Evolutionary conservation across 2,113 vertebrate genomes (phyloP).

Genomic region (Acanthisitta chloris): DNA sequence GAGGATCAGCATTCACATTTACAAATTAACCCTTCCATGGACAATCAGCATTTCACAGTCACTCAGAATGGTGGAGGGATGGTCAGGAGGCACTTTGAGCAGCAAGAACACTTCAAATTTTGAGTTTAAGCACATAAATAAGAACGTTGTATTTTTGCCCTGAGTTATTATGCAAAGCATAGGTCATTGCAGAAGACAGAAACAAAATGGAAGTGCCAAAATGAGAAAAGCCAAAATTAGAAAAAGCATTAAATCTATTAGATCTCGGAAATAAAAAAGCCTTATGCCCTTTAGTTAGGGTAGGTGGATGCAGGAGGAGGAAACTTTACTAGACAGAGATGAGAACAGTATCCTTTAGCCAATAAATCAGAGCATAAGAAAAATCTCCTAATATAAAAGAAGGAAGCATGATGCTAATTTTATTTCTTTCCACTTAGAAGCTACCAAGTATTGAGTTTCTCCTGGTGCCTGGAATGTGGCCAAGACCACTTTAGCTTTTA

Average conservation of each 20-base stretch:
- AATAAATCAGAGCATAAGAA: slow-evolving; percentile 4
- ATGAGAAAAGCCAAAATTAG: neutral
- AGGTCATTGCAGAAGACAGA: neutral
- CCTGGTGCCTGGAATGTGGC: neutral
- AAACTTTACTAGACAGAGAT: neutral
- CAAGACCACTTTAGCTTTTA: slow-evolving; percentile 12
- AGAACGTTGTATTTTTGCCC: neutral
- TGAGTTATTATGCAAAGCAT: neutral
- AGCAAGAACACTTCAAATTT: neutral
- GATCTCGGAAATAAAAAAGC: neutral
- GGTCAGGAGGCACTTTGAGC: neutral
- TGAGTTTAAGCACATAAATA: neutral
- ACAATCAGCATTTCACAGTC: neutral
- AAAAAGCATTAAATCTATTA: neutral
- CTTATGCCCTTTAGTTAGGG: neutral
- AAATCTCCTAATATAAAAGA: neutral
- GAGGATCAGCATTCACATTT: neutral
- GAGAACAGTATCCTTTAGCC: neutral
- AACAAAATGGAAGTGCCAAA: neutral
- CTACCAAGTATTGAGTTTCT: slow-evolving; percentile 32
- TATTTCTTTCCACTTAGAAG: slow-evolving; percentile 31
- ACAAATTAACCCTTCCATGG: neutral
- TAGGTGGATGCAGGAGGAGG: neutral
- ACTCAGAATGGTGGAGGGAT: neutral
- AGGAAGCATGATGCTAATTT: slow-evolving; percentile 29